Evolutionary conservation across 2,113 vertebrate species (phyloP).

Genomic region (Mus pahari): DNA sequence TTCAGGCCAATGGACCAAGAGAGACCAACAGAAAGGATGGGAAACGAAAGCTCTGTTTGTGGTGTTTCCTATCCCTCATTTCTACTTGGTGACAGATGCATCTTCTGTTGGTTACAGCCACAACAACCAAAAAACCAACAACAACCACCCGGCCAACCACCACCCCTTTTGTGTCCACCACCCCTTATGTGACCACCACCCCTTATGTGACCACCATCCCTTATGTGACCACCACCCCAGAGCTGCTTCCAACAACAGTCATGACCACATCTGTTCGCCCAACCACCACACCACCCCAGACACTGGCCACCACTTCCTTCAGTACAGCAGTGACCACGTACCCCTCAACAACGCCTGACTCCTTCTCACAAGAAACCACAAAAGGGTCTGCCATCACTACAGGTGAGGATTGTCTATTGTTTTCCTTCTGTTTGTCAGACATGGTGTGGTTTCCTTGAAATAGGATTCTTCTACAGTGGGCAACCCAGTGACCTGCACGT

Average conservation of each 20-base stretch:
- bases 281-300: accelerated
- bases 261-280: neutral
- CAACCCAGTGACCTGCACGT: neutral
- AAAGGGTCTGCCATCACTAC: neutral
- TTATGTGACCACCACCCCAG: neutral
- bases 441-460: neutral
- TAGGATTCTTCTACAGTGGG: neutral
- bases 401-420: neutral
- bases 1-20: neutral
- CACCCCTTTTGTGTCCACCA: neutral
- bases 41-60: neutral
- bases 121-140: neutral
- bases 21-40: neutral
- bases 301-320: neutral
- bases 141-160: neutral
- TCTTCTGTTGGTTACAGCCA: constrained; percentile 51
- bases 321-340: neutral
- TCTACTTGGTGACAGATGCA: neutral
- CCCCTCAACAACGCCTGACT: neutral
- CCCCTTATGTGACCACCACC: neutral
- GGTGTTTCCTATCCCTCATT: neutral
- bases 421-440: neutral
- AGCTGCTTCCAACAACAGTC: neutral
- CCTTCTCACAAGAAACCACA: neutral
- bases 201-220: neutral